Evolutionary conservation across 2,797 vertebrate species (phyloP), one percentile per base, ranked within the genome.

Genomic region (Mus caroli): DNA sequence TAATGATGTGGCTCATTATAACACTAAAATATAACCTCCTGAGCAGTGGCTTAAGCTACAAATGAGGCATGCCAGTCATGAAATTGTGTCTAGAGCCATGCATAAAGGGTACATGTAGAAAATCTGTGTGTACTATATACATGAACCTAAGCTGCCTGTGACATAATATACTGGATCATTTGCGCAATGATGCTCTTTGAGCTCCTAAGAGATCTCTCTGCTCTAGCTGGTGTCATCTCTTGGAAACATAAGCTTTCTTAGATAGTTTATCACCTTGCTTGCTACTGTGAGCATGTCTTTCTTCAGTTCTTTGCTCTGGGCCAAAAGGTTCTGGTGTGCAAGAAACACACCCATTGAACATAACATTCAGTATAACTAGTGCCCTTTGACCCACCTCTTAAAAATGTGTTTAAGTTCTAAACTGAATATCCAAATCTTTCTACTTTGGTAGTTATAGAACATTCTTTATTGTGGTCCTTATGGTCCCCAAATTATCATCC

Each of bases 391-490:
- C 8, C 9, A 40, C n/a, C 22, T n/a, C 79, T 37, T 92, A 83
- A 92, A 90, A 64, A 11, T 0, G 37, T 43, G 22, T 14, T 77
- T 82, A 50, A 5, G 52, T 94, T 94, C 24, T 79, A 46, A 77
- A 22, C 20, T 79, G 28, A 34, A 11, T 28, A 4, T 87, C 37
- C 88, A 37, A 64, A 87, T 54, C 6, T 69, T 67, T 94, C 31
- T 31, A 64, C 40, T 83, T 78, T 56, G 50, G 56, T 46, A 95
- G 82, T 13, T 80, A 13, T 31, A n/a, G 54, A 90, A 96, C 82
- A 77, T 10, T 14, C 6, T 78, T 56, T 62, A 69, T n/a, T 83
- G 8, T 71, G 26, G 6, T 71, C 67, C 73, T 80, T 71, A 43
- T 79, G n/a, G 77, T 20, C 13, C 50, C 58, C 28, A 69, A 88